A percentile compares a stretch with the other conserved stretches of the same genome.
Conservation (phyloP, 2,113 vertebrate species). For the Nothobranchius kuhntae region DNA sequence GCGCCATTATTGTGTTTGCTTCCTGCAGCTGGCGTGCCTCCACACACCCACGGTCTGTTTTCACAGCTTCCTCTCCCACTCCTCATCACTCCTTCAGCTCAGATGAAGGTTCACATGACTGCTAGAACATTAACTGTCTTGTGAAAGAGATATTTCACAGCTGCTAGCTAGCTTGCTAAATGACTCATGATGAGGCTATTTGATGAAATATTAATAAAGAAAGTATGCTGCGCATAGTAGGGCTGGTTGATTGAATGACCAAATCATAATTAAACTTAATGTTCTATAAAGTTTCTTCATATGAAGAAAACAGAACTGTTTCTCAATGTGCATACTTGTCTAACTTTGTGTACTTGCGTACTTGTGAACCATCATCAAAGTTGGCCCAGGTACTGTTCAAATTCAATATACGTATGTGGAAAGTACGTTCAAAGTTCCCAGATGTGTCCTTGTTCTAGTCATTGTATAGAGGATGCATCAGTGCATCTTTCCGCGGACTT, state of each 20-base stretch:
- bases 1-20: conserved; percentile 51
- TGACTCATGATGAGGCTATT: conserved; percentile 18
- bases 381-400: too few relatives aligned
- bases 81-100: conserved; percentile 61
- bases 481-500: too few relatives aligned
- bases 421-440: too few relatives aligned
- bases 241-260: too few relatives aligned
- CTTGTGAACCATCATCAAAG: too few relatives aligned
- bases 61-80: conserved; percentile 70
- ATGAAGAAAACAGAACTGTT: too few relatives aligned
- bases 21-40: conserved; percentile 53
- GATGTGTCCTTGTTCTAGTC: too few relatives aligned
- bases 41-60: conserved; percentile 63
- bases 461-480: too few relatives aligned
- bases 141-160: conserved; percentile 54
- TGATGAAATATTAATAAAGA: background rate
- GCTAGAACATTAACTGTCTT: conserved; percentile 55
- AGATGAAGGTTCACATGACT: conserved; percentile 53
- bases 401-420: too few relatives aligned
- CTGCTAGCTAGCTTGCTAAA: conserved; percentile 35
- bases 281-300: background rate
- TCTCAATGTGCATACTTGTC: too few relatives aligned
- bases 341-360: too few relatives aligned
- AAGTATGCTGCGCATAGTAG: background rate
- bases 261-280: too few relatives aligned